A percentile compares a stretch with the other conserved stretches of the same genome.
These are phyloP conservation scores for Trematocara stigmaticum DNA, from an alignment of 2,113 vertebrate species.

Conservation along the genomic window DNA sequence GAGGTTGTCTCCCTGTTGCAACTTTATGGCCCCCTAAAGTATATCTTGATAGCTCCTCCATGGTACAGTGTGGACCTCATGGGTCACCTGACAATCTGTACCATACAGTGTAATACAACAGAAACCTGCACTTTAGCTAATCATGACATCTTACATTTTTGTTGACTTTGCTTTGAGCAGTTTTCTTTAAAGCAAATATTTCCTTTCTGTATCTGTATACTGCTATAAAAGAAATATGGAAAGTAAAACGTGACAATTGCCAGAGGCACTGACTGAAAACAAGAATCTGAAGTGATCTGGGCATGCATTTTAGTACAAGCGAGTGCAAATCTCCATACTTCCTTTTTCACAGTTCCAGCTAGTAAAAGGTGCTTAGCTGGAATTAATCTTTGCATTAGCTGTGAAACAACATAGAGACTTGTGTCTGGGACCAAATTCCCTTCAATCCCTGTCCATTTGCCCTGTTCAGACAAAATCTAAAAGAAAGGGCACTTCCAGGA, in stretches of 20 bases:
- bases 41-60: not conserved
- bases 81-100: conserved; percentile 56
- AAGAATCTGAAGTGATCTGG: not conserved
- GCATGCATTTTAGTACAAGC: not conserved
- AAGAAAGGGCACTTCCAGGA: not conserved
- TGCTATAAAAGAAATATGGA: not conserved
- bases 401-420: not conserved
- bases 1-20: not conserved
- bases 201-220: not conserved
- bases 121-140: conserved; percentile 71
- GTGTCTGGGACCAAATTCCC: conserved; percentile 20
- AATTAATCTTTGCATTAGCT: not conserved
- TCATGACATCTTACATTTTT: conserved; percentile 12
- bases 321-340: not conserved
- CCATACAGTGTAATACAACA: conserved; percentile 30
- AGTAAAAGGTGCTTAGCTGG: conserved; percentile 10
- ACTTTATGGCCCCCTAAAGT: not conserved
- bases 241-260: not conserved
- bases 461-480: not conserved
- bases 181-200: not conserved
- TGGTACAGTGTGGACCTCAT: not conserved
- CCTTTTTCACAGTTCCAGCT: not conserved
- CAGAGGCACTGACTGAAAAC: not conserved
- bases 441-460: not conserved
- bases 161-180: not conserved